Base-by-base conservation (phyloP, 2,888 invertebrate genomes). In the Anthophora plumipes region DNA sequence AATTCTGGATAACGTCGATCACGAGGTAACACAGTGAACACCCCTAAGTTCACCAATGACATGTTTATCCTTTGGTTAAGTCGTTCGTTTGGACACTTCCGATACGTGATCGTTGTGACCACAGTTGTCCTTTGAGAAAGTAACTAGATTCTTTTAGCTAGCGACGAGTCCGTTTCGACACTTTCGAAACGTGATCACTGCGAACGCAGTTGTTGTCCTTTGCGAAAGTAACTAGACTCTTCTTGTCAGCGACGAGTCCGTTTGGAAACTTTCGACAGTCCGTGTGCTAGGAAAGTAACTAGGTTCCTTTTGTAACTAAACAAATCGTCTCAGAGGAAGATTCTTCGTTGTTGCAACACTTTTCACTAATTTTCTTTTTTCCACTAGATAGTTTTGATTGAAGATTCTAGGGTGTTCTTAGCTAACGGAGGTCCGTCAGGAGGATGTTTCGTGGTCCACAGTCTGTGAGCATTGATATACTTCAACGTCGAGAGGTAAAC, bases 391-490 rank as follows among this genome's bases (percentile, higher is more conserved):
- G 46, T 37, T 41, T 22, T 25, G 9, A 63, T 22, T 12, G n/a
- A 31, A 17, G 14, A 20, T 7, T 11, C n/a, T 61, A 9, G 9
- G 25, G 1, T 14, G 20, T 54, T 39, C 43, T 39, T 60, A 66
- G 14, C 25, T 46, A 66, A 69, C 7, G 31, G 57, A 59, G 41
- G 67, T 78, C 54, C 41, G 14, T 63, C 17, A 14, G 12, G 55
- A 37, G 41, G 12, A 12, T 9, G 46, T 31, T 80, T 41, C n/a
- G 39, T 78, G 78, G 80, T 77, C 73, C 74, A 31, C 77, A 76
- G 12, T 77, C 54, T 9, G 54, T 70, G 79, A 78, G 67, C 74
- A 70, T 81, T 74, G 77, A 73, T 84, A 8, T 84, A 85, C n/a
- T n/a, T n/a, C 77, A 84, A 75, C 52, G 37, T 69, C 77, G 70